Evolutionary conservation across 2,888 invertebrate species (phyloP), one percentile per base, ranked within the genome.

Genomic region (Colletes collaris): DNA sequence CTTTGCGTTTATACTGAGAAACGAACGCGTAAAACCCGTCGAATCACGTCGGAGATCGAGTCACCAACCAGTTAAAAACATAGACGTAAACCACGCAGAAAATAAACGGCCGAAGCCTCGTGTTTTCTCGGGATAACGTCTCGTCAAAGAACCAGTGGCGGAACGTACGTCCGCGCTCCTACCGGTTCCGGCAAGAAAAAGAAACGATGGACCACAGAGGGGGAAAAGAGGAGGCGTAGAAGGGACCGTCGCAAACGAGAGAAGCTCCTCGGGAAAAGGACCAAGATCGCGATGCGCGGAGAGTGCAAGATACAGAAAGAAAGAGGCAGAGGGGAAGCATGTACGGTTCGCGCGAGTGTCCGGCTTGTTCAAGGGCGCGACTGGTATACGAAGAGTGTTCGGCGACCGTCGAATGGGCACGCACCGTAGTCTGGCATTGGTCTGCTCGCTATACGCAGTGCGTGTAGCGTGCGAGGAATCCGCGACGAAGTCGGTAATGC

Each of bases 391-490:
- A 63, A 70, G 80, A 55, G 65, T 70, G 75, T 75, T 78, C 63
- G 65, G 63, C 65, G 79, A 69, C 62, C 70, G 79, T 86, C 81
- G 76, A 85, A 87, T 85, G 82, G 62, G 80, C 79, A 81, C 72
- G 79, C 76, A 77, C 64, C 82, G 72, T 82, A 84, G 86, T 88
- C 88, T 88, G 86, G 86, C 82, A 84, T 82, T 84, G 83, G 85
- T 86, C 87, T 86, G 86, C 78, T 83, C 64, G 65, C 70, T 68
- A 66, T 78, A 68, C 79, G 72, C 79, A 69, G 67, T 78, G 83
- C 81, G 81, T 74, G 76, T 75, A 67, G 73, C 77, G 78, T 79
- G 63, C 75, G 78, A 86, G 80, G 85, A 85, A 86, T 82, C 82
- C 84, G 67, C 80, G 81, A 69, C 80, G 53, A 81, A 85, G 68